Base-by-base conservation (phyloP, 2,797 vertebrate species). In the Cyclopterus lumpus region DNA sequence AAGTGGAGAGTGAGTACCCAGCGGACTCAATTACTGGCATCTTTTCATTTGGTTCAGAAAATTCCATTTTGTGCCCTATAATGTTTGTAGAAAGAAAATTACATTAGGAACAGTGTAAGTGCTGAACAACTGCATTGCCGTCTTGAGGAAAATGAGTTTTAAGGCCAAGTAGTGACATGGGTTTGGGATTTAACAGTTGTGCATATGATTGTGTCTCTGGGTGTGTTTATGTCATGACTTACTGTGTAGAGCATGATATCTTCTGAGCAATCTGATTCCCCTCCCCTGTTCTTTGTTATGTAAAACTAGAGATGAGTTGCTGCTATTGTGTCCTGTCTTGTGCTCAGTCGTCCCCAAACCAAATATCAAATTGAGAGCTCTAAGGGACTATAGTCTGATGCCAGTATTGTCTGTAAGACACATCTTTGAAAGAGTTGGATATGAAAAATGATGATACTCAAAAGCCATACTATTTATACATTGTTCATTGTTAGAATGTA, bases 71-170 rank as follows among this genome's bases (percentile, higher is more conserved):
- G 61, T 75, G 68, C 51, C 57, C 26, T 77, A 46, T 81, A 49
- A 73, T 67, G 67, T 81, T 71, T 71, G 66, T 75, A 88, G 75
- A 57, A 28, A 75, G 58, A 30, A 69, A 82, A 77, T 81, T 74
- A 79, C 72, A 73, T 80, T 62, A 77, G 73, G 75, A 86, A 48
- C 38, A 34, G 48, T 3, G 15, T 53, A 24, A 54, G 51, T 2
- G 6, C 63, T 54, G 55, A 88, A 78, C 44, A 73, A 71, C 61
- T 85, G 77, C 75, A 62, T 36, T 75, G 67, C 63, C 24, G 11
- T 81, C 59, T 75, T 55, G 28, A 72, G 40, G 68, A 80, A 90
- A 89, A 81, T 89, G 65, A 78, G 77, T 88, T 90, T 89, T 82
- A 73, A 80, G 85, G 83, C 57, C 80, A 82, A 82, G 76, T 71